Evolutionary conservation across 2,113 vertebrate genomes (phyloP).

Genomic region (Spermophilus dauricus): DNA sequence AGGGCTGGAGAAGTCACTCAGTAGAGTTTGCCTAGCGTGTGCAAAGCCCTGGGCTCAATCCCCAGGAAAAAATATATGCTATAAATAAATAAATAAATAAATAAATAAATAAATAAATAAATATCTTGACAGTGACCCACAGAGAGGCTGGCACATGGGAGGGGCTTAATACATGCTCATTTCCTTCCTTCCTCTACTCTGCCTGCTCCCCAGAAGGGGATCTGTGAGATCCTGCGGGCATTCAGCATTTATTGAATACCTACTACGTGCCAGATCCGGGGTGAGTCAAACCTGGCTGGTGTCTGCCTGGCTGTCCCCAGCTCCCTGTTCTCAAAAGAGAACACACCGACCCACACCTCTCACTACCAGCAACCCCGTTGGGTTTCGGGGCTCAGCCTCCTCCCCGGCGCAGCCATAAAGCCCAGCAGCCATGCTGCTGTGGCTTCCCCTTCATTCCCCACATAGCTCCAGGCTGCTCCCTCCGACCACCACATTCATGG

Average conservation of each 20-base stretch:
- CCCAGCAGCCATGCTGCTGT: conserved; percentile 64
- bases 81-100: too few relatives aligned
- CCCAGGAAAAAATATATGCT: too few relatives aligned
- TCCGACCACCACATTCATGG: conserved; percentile 86
- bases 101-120: too few relatives aligned
- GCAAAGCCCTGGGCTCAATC: too few relatives aligned
- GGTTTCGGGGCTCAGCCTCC: conserved; percentile 37
- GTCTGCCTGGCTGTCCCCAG: conserved; percentile 4
- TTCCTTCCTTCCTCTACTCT: not conserved
- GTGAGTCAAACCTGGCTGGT: not conserved
- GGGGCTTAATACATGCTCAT: not conserved
- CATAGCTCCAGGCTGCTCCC: conserved; percentile 85
- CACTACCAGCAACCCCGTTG: not conserved
- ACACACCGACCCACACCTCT: not conserved
- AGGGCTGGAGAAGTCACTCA: too few relatives aligned
- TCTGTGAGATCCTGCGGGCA: not conserved
- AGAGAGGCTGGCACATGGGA: not conserved
- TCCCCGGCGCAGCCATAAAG: conserved; percentile 58
- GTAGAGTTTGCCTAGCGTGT: too few relatives aligned
- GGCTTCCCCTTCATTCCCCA: conserved; percentile 84
- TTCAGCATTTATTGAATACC: not conserved
- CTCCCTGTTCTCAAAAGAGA: conserved; percentile 33
- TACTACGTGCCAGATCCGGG: not conserved
- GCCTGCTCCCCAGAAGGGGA: not conserved
- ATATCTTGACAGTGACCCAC: not conserved